A percentile compares a stretch with the other conserved stretches of the same genome.
These are phyloP conservation scores for Eueremaeus valkanovi DNA, from an alignment of 2,888 invertebrate species.

Conservation along the genomic window DNA sequence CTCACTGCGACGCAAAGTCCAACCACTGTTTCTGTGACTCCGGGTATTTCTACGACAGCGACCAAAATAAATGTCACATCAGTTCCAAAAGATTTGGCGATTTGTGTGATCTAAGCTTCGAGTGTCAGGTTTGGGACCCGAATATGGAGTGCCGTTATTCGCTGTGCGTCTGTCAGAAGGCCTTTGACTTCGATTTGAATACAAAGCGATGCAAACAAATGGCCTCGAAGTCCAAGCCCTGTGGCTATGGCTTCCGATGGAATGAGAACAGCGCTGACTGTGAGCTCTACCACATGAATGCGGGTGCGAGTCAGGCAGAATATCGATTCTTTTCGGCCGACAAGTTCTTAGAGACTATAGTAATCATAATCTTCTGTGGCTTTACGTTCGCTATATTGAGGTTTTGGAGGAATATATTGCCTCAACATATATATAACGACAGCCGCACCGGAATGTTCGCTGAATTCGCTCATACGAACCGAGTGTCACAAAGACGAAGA, in stretches of 20 bases:
- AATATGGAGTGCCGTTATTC: constrained; percentile 30
- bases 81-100: constrained; percentile 16
- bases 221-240: background rate
- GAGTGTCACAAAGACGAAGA: constrained; percentile 9
- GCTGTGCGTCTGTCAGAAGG: constrained; percentile 8
- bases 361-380: constrained; percentile 2
- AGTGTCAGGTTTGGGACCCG: constrained; percentile 6
- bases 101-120: background rate
- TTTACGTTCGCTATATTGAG: background rate
- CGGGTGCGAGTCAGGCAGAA: background rate
- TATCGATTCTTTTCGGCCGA: background rate
- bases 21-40: constrained; percentile 19
- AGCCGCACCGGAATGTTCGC: background rate
- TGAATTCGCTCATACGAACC: background rate
- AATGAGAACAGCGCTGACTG: constrained; percentile 6
- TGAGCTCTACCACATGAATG: background rate
- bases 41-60: constrained; percentile 31
- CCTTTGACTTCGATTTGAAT: background rate
- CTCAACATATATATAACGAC: background rate
- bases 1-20: constrained; percentile 7
- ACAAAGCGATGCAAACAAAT: background rate
- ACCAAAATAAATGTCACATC: background rate
- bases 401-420: constrained; percentile 25
- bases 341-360: constrained; percentile 2
- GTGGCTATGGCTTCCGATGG: background rate